Conservation (phyloP, 2,888 invertebrate species). For the Euproctis similis region DNA sequence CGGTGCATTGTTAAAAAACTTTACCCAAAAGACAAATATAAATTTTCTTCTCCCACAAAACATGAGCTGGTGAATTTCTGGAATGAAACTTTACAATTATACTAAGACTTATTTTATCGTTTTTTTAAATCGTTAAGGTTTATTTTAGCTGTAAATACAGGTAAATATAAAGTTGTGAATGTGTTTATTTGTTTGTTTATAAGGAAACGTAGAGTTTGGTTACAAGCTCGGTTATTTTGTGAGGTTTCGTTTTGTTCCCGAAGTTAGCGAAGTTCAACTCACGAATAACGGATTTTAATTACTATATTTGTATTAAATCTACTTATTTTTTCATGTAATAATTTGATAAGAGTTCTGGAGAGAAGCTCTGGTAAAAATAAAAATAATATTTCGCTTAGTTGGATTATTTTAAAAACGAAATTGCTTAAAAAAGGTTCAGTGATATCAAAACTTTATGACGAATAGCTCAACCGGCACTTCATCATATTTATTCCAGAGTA, state of each 20-base stretch:
- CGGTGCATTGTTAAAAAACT: constrained; percentile 57
- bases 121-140: constrained; percentile 5
- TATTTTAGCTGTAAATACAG: constrained; percentile 8
- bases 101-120: neutral
- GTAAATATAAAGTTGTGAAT: constrained; percentile 12
- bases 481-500: too few relatives aligned
- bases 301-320: too few relatives aligned
- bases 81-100: constrained; percentile 21
- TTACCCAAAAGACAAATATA: constrained; percentile 57
- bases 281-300: constrained; percentile 19
- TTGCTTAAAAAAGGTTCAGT: too few relatives aligned
- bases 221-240: constrained; percentile 45
- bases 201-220: constrained; percentile 55
- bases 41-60: constrained; percentile 51
- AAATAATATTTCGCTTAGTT: too few relatives aligned
- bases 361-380: too few relatives aligned
- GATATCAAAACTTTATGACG: too few relatives aligned
- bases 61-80: constrained; percentile 43
- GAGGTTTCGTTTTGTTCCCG: constrained; percentile 41
- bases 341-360: too few relatives aligned
- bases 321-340: too few relatives aligned
- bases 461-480: too few relatives aligned
- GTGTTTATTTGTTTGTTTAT: constrained; percentile 42
- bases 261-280: constrained; percentile 39
- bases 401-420: too few relatives aligned